Conservation (phyloP, 2,888 invertebrate genomes). For the Galeopsomyia nigrocyanea region DNA sequence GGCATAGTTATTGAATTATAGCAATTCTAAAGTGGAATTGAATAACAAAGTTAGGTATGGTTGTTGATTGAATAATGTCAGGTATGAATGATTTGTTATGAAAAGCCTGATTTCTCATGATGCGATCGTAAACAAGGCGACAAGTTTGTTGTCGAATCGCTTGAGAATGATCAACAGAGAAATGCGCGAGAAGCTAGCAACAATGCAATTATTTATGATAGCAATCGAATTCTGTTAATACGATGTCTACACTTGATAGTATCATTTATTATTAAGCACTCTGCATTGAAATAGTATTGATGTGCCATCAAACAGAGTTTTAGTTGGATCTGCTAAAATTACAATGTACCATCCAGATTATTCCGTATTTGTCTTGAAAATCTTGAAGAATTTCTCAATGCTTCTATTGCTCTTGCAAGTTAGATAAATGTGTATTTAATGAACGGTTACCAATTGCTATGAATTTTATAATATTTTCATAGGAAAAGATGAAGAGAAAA, state of each 20-base stretch:
- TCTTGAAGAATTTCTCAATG: conserved; percentile 33
- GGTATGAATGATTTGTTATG: conserved; percentile 40
- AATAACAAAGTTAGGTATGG: conserved; percentile 39
- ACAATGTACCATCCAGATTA: conserved; percentile 25
- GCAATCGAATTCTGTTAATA: conserved; percentile 24
- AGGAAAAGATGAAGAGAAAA: conserved; percentile 38
- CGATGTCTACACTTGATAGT: not conserved
- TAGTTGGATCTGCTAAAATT: conserved; percentile 30
- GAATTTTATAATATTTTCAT: conserved; percentile 45
- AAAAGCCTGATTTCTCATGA: not conserved
- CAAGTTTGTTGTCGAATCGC: no score
- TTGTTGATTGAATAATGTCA: conserved; percentile 38
- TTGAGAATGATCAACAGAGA: no score
- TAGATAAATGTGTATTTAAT: conserved; percentile 33
- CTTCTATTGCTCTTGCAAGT: conserved; percentile 30
- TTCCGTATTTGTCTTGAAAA: conserved; percentile 8
- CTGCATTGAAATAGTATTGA: conserved; percentile 33
- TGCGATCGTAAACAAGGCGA: no score
- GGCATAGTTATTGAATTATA: conserved; percentile 31
- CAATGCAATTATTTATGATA: conserved; percentile 21
- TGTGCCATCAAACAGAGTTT: conserved; percentile 30
- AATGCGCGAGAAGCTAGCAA: conserved; percentile 24
- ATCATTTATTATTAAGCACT: conserved; percentile 13
- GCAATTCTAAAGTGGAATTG: conserved; percentile 44
- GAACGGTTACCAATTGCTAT: conserved; percentile 24